These are phyloP conservation scores for Sebastiscus albofasciatus DNA, from an alignment of 2,797 vertebrate species.

Conservation along the genomic window DNA sequence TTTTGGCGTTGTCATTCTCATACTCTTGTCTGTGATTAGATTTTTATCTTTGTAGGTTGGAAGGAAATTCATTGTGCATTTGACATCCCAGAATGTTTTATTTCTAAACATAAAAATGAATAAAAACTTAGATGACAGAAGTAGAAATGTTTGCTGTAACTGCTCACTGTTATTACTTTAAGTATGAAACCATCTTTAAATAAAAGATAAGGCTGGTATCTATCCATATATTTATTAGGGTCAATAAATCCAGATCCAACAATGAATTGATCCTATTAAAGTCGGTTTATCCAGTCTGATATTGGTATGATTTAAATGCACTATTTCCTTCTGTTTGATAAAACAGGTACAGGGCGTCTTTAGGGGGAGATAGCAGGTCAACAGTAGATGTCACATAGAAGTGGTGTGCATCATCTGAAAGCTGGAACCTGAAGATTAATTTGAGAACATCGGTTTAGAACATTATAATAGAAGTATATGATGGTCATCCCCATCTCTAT, in stretches of 20 bases:
- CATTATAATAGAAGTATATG: too few relatives aligned
- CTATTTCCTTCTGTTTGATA: too few relatives aligned
- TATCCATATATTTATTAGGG: background rate
- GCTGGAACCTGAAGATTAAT: too few relatives aligned
- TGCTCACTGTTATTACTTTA: background rate
- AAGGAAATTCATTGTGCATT: background rate
- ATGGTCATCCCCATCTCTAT: rapidly evolving
- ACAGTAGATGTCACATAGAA: too few relatives aligned
- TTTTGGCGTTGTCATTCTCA: background rate
- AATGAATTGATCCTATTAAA: too few relatives aligned
- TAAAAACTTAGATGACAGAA: background rate
- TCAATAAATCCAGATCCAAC: too few relatives aligned
- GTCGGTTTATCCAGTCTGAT: too few relatives aligned
- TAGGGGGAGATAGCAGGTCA: too few relatives aligned
- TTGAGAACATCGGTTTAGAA: too few relatives aligned
- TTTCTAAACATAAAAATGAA: constrained; percentile 16
- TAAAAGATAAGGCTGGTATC: background rate
- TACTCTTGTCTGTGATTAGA: background rate
- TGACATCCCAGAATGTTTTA: background rate
- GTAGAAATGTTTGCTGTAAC: background rate
- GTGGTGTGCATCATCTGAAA: too few relatives aligned
- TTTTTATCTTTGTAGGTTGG: background rate
- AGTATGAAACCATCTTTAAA: background rate
- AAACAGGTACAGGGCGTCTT: rapidly evolving
- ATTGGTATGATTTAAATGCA: too few relatives aligned